A percentile compares a stretch with the other conserved stretches of the same genome.
Conservation (phyloP, 2,888 invertebrate species). For the Drosophila robusta region DNA sequence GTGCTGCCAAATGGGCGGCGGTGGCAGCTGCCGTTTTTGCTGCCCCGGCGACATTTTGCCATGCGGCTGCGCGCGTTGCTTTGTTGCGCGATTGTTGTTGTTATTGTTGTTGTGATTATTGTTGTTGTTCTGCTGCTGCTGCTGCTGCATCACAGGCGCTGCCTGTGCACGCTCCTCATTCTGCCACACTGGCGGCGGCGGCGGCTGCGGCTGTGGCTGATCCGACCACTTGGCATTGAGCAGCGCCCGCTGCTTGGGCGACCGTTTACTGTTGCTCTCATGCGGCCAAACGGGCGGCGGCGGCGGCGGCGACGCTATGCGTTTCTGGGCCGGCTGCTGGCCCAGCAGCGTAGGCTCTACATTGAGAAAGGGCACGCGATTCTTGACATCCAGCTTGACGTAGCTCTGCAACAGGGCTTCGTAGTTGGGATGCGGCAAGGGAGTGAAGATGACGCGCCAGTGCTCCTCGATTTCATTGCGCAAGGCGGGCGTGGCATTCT, state of each 20-base stretch:
- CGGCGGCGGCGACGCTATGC: conserved; percentile 33
- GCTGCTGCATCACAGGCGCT: conserved; percentile 27
- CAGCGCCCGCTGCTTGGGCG: conserved; percentile 18
- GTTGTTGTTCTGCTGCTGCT: conserved; percentile 21
- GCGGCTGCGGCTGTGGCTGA: conserved; percentile 26
- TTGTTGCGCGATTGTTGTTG: conserved; percentile 23
- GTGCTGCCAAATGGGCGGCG: conserved; percentile 34
- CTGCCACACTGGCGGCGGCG: conserved; percentile 44
- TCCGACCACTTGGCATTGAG: conserved; percentile 29
- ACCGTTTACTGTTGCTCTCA: conserved; percentile 17
- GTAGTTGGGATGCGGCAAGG: conserved; percentile 83
- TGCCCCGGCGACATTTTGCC: neutral
- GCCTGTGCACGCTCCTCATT: conserved; percentile 38
- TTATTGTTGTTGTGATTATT: conserved; percentile 11
- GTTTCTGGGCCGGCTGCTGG: conserved; percentile 17
- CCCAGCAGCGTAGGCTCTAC: conserved; percentile 79
- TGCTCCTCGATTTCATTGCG: conserved; percentile 86
- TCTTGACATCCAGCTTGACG: conserved; percentile 65
- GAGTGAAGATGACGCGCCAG: conserved; percentile 86
- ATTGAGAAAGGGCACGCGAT: conserved; percentile 71
- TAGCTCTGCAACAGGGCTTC: conserved; percentile 75
- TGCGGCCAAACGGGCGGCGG: conserved; percentile 28
- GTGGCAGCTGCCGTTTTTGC: conserved; percentile 7
- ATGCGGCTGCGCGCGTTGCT: conserved; percentile 27
- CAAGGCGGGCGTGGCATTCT: conserved; percentile 84